phyloP scores from a whole-genome alignment of 2,113 vertebrate genomes.

The Spea bombifrons region DNA sequence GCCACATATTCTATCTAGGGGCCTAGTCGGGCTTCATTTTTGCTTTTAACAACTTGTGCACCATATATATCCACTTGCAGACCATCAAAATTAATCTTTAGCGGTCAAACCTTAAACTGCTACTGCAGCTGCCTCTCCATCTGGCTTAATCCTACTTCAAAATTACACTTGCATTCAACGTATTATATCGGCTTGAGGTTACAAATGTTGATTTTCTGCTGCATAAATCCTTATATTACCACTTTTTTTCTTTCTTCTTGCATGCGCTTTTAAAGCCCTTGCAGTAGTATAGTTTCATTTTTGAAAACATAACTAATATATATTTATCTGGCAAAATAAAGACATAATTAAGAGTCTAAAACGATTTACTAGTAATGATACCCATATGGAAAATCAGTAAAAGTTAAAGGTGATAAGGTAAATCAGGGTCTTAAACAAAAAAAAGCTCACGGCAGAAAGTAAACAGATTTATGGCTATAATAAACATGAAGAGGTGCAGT shows the following conservation, averaged over 20 bases:
- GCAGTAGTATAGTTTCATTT: no score
- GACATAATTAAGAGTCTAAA: no score
- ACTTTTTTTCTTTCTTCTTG: neutral
- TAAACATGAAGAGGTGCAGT: neutral
- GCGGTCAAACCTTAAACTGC: neutral
- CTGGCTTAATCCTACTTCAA: neutral
- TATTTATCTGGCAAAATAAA: no score
- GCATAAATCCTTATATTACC: neutral
- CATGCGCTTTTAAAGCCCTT: no score
- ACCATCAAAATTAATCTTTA: conserved; percentile 2
- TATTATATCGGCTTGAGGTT: neutral
- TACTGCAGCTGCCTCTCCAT: neutral
- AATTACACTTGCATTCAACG: neutral
- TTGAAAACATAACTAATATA: no score
- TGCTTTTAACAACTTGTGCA: neutral
- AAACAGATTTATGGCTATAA: neutral
- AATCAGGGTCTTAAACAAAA: neutral
- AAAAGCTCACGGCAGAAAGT: neutral
- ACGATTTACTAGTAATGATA: no score
- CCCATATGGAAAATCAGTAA: no score
- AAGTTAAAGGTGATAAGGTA: neutral
- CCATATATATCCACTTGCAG: conserved; percentile 4
- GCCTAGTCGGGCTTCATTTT: neutral
- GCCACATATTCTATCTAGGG: neutral
- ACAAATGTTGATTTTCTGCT: neutral